Evolutionary conservation across 2,888 invertebrate species (phyloP), one percentile per base, ranked within the genome.

Genomic region (Ernsta delagoae): DNA sequence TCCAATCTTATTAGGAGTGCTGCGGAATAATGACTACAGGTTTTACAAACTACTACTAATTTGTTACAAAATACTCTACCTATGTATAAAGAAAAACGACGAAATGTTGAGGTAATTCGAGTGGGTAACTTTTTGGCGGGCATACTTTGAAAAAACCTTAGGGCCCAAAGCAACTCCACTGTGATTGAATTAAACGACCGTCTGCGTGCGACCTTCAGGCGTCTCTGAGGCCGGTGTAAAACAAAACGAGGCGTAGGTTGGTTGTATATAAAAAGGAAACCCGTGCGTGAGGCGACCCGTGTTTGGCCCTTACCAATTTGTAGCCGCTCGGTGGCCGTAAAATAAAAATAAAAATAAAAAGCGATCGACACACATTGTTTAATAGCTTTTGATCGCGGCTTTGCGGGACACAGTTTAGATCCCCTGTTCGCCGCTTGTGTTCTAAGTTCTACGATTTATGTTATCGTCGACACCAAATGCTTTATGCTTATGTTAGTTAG

Each of bases 251-350:
- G 31, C 31, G 31, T 31, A 31, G 31, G 31, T 31, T 31, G 31
- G 31, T 31, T 31, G 31, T 31, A 31, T 31, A 31, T 65, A 77
- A 79, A 75, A 74, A 72, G 72, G 64, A 63, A 72, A 70, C 72
- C 70, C 81, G 82, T 80, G 83, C 84, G 85, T 82, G 84, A 79
- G 78, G 68, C 73, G 78, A 79, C 75, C 80, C 82, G 79, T 81
- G 83, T 80, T 80, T 75, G 80, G 77, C 79, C 80, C 82, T 80
- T 79, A 86, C 84, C 86, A 89, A 89, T 89, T 89, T 89, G 89
- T 89, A 85, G 77, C 74, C 66, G 74, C 76, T 73, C 77, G 74
- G 70, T 75, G 76, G 75, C 77, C 75, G 70, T 76, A 78, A 80
- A 83, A 85, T 31, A 31, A 31, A 31, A 31, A 31, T 31, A 31